Percentiles rank a stretch among this genome's conserved stretches.
These are phyloP conservation scores for Stomatorhinus ivindoensis DNA, from an alignment of 2,113 vertebrate genomes.

Conservation along the genomic window DNA sequence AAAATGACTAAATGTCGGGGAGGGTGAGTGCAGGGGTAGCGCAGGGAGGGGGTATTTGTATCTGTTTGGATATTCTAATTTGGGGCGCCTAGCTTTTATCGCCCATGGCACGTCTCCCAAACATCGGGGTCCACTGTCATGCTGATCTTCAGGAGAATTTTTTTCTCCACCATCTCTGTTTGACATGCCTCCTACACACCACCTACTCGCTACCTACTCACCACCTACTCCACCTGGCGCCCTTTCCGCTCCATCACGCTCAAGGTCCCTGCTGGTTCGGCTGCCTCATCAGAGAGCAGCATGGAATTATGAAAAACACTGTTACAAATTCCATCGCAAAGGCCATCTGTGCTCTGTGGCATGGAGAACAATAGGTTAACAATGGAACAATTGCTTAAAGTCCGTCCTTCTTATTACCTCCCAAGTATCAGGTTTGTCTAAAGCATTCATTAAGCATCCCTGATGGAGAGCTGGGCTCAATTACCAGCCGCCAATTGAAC, in stretches of 20 bases:
- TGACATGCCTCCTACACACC: background rate
- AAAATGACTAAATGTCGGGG: background rate
- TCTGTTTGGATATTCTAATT: background rate
- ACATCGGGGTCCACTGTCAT: background rate
- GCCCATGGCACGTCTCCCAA: constrained; percentile 5
- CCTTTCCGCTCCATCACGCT: background rate
- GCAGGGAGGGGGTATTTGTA: background rate
- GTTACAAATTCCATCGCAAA: background rate
- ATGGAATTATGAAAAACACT: constrained; percentile 13
- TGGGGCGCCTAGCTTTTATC: background rate
- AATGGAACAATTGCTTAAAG: constrained; percentile 8
- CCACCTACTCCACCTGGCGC: background rate
- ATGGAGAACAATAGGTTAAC: constrained; percentile 4
- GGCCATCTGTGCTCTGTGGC: background rate
- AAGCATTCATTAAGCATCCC: background rate
- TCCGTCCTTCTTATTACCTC: constrained; percentile 1
- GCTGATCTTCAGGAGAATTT: constrained; percentile 24
- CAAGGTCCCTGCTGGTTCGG: background rate
- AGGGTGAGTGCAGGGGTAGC: background rate
- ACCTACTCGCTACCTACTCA: background rate
- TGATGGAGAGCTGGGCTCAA: constrained; percentile 13
- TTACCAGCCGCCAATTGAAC: constrained; percentile 10
- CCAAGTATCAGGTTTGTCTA: background rate
- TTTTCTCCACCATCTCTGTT: background rate
- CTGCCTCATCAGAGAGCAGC: constrained; percentile 7